Evolutionary conservation across 2,888 invertebrate genomes (phyloP).

Genomic region (Phymatocera aterrima): DNA sequence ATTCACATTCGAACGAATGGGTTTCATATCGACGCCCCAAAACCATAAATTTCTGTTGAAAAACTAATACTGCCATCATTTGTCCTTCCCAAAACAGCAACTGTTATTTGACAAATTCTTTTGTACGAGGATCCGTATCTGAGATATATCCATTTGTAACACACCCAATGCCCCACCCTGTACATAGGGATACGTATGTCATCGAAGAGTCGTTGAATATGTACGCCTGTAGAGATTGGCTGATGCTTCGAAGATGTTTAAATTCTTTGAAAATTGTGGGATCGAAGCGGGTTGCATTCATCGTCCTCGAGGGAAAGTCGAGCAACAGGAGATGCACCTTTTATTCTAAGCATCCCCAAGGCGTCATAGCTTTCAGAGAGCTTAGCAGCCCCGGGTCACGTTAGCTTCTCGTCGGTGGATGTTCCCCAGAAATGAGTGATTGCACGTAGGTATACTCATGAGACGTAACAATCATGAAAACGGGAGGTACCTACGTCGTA

Average conservation of each 20-base stretch:
- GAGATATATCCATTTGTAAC: background rate
- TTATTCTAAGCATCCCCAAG: slow-evolving; percentile 40
- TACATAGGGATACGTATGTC: background rate
- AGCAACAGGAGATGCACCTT: slow-evolving; percentile 36
- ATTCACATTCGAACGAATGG: too few relatives aligned
- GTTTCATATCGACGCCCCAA: too few relatives aligned
- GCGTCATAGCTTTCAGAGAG: slow-evolving; percentile 36
- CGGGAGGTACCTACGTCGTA: background rate
- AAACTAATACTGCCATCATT: too few relatives aligned
- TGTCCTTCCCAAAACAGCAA: too few relatives aligned
- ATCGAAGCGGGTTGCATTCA: background rate
- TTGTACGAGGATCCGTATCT: too few relatives aligned
- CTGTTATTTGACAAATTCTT: too few relatives aligned
- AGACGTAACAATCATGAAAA: slow-evolving; percentile 24
- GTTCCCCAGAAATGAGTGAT: slow-evolving; percentile 27
- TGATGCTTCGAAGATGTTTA: background rate
- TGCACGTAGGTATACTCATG: slow-evolving; percentile 7
- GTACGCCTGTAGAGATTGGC: background rate
- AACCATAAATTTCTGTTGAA: too few relatives aligned
- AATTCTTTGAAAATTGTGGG: background rate
- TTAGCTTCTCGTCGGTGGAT: background rate
- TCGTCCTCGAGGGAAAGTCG: slow-evolving; percentile 19
- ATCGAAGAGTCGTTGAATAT: background rate
- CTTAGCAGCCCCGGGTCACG: slow-evolving; percentile 29
- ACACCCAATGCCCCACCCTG: background rate